These are phyloP conservation scores for Phataginus tetradactyla DNA, from an alignment of 2,797 vertebrate species.

Conservation along the genomic window DNA sequence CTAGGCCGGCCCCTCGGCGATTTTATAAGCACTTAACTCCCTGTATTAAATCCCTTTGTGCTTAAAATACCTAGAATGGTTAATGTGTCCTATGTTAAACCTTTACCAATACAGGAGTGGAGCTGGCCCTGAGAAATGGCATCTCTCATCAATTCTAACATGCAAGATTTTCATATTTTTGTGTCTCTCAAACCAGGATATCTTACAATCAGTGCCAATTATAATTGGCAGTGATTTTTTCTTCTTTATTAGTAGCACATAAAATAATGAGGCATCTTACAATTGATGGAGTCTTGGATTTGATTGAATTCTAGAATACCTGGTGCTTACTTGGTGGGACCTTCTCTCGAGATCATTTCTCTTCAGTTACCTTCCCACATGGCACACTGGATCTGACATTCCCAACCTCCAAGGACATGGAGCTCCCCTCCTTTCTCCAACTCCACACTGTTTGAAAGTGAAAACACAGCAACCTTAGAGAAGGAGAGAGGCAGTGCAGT, in stretches of 20 bases:
- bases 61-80: neutral
- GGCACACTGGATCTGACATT: accelerated
- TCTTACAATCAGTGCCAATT: neutral
- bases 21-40: neutral
- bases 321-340: neutral
- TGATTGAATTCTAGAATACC: neutral
- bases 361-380: neutral
- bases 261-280: neutral
- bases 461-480: neutral
- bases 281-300: neutral
- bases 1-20: neutral
- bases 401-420: accelerated
- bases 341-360: neutral
- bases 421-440: neutral
- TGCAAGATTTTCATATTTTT: neutral
- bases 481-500: neutral
- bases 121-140: neutral
- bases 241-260: neutral
- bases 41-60: neutral
- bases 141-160: neutral
- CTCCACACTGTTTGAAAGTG: neutral
- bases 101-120: neutral
- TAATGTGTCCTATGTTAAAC: neutral
- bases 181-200: neutral
- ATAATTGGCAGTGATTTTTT: neutral